Conservation (phyloP, 2,113 vertebrate genomes). For the Harpagus bidentatus region DNA sequence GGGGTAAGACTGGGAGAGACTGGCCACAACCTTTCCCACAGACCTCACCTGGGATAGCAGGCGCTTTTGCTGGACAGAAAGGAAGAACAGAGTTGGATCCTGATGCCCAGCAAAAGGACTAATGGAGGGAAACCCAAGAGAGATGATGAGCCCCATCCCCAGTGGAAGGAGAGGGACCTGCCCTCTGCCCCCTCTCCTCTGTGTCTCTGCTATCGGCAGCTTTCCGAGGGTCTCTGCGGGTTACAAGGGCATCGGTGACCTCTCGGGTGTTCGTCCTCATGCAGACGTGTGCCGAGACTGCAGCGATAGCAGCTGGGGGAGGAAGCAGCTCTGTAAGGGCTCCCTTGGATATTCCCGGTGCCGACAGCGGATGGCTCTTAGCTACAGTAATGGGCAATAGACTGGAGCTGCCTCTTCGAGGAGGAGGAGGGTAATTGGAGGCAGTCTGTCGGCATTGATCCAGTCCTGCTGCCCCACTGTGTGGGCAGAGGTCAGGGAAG, state of each 20-base stretch:
- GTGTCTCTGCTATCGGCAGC: not conserved
- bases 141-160: accelerated
- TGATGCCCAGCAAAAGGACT: not conserved
- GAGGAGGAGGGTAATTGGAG: not conserved
- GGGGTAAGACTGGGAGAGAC: not conserved
- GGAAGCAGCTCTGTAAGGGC: not conserved
- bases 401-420: not conserved
- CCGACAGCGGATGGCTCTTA: not conserved
- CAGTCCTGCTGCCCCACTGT: accelerated
- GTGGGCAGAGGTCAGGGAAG: not conserved
- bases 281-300: accelerated
- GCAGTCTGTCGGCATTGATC: not conserved
- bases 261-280: not conserved
- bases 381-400: not conserved
- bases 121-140: not conserved
- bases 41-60: not conserved
- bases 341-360: not conserved
- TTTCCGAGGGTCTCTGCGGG: not conserved
- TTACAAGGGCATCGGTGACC: not conserved
- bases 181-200: not conserved
- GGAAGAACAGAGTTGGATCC: not conserved
- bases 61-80: not conserved
- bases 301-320: not conserved
- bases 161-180: not conserved
- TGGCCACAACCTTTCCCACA: accelerated